Percentiles rank a stretch among this genome's conserved stretches.
Conservation (phyloP, 2,797 vertebrate species). For the Clarias laeviceps region DNA sequence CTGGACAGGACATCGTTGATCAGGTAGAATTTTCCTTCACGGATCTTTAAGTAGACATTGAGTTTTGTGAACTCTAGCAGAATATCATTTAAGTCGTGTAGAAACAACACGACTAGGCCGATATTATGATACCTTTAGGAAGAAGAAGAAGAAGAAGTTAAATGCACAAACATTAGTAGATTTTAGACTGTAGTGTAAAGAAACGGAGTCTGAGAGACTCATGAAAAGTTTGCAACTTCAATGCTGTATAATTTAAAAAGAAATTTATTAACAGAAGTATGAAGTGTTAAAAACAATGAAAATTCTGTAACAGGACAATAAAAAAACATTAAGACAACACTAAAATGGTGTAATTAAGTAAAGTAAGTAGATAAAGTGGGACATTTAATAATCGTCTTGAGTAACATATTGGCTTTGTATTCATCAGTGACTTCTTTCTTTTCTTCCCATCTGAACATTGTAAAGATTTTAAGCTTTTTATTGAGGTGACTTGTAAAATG, state of each 20-base stretch:
- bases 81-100: slow-evolving; percentile 90
- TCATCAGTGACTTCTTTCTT: too few relatives aligned
- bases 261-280: neutral
- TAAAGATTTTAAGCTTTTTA: too few relatives aligned
- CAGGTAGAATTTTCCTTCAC: slow-evolving; percentile 78
- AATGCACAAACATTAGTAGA: neutral
- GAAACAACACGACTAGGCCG: slow-evolving; percentile 91
- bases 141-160: neutral
- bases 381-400: too few relatives aligned
- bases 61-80: slow-evolving; percentile 96
- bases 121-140: slow-evolving; percentile 89
- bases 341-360: neutral
- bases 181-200: neutral
- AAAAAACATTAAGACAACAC: neutral
- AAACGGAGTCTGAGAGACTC: neutral
- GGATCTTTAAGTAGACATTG: slow-evolving; percentile 92
- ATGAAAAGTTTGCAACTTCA: neutral
- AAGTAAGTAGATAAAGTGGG: neutral
- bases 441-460: too few relatives aligned
- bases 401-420: too few relatives aligned
- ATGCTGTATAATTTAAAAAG: neutral
- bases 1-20: slow-evolving; percentile 86
- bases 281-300: neutral
- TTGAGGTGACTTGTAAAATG: too few relatives aligned
- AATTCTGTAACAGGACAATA: neutral